phyloP scores from a whole-genome alignment of 2,113 vertebrate species.

The Centrocercus urophasianus region DNA sequence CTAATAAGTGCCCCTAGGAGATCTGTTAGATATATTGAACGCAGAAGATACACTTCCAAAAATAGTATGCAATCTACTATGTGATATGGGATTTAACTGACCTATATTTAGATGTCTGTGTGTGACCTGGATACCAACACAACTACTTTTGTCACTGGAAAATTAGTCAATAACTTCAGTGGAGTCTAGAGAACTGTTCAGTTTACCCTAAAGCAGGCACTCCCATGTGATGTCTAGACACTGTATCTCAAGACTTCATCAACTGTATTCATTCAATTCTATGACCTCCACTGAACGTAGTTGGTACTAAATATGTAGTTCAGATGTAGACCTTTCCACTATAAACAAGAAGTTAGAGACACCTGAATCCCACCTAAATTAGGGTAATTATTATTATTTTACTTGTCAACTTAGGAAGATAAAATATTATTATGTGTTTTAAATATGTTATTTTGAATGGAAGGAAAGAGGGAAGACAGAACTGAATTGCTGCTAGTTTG shows the following conservation, averaged over 20 bases:
- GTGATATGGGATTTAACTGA: neutral
- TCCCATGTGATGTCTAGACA: neutral
- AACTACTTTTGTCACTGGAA: neutral
- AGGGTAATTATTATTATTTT: rapidly evolving
- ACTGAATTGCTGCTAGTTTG: neutral
- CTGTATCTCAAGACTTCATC: neutral
- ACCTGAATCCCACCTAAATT: neutral
- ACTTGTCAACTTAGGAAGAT: rapidly evolving
- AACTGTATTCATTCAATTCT: neutral
- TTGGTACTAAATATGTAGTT: neutral
- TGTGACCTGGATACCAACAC: neutral
- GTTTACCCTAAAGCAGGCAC: neutral
- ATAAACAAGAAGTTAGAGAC: neutral
- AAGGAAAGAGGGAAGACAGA: neutral
- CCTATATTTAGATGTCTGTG: neutral
- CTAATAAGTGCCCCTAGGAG: neutral
- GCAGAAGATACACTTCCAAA: neutral
- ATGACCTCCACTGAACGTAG: neutral
- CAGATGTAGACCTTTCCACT: neutral
- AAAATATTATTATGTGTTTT: neutral
- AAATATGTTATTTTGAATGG: neutral
- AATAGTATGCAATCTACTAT: neutral
- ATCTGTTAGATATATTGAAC: neutral
- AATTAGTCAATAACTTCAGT: neutral
- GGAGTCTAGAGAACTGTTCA: neutral